Evolutionary conservation across 2,888 invertebrate species (phyloP), one percentile per base, ranked within the genome.

Genomic region (Limenitis camilla): DNA sequence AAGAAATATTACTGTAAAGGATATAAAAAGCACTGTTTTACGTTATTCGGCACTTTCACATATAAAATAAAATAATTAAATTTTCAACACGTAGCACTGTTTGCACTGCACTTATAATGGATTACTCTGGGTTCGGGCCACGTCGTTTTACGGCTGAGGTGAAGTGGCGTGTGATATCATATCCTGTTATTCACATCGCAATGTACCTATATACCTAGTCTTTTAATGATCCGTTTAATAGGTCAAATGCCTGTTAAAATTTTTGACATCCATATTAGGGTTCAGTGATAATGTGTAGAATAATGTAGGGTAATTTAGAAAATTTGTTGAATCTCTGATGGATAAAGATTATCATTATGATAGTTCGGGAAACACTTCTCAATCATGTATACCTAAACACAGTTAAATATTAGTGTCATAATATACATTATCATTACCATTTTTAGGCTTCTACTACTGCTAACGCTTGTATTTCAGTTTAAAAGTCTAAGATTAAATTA

Each of bases 191-290:
- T 80, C 78, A 79, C 65, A 62, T 66, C 64, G 43, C 40, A 31
- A 36, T 11, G 50, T 19, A 19, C 19, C 19, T 19, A 19, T 19
- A 2, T 19, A 19, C 19, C 3, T 46, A 63, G 59, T 65, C 63
- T 69, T 68, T 68, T 71, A 69, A 66, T 68, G 61, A 67, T 65
- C 58, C 64, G 66, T 68, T 76, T 74, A 74, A 70, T 81, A 74
- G 82, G 80, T 81, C 78, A 81, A 83, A 71, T 81, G 76, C 66
- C 74, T 73, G 76, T 83, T 78, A 78, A 65, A 62, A 63, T 68
- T 71, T 70, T 73, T 70, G 61, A 61, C 60, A 64, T 42, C 30
- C 45, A n/a, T 33, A 41, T 52, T 53, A 53, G 50, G 40, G 36
- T 53, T 48, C 44, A 8, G 39, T 33, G 9, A 11, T 33, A 4